Conservation (phyloP, 2,797 vertebrate species). For the Picus viridis region DNA sequence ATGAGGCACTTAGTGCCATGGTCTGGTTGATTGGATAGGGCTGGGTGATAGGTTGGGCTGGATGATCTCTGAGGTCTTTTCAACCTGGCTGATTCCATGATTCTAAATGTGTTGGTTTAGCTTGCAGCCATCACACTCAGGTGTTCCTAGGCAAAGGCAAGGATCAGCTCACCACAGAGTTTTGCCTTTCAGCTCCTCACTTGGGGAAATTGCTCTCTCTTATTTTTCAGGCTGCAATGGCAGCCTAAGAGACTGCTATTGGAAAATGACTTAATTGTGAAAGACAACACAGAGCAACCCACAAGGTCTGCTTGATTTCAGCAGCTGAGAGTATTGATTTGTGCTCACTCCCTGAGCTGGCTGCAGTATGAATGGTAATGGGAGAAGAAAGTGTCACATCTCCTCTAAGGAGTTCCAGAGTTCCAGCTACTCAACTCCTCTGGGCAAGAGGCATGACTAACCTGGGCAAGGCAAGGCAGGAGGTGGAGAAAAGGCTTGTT, state of each 20-base stretch:
- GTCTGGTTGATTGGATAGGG: too few species aligned
- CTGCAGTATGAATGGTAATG: neutral
- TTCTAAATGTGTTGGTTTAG: neutral
- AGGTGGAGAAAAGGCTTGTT: neutral
- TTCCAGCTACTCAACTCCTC: neutral
- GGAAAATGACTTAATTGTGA: neutral
- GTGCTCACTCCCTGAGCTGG: neutral
- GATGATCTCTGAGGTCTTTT: too few species aligned
- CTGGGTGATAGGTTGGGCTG: too few species aligned
- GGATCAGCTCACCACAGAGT: neutral
- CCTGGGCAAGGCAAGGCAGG: neutral
- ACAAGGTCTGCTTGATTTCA: neutral
- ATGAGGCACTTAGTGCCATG: too few species aligned
- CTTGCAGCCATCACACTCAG: neutral
- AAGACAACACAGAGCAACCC: neutral
- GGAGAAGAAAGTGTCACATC: neutral
- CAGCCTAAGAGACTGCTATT: neutral
- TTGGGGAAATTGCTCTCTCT: neutral
- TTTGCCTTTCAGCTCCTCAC: neutral
- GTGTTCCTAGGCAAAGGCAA: neutral
- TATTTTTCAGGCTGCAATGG: neutral
- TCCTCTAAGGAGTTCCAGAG: neutral
- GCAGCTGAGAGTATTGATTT: neutral
- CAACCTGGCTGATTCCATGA: too few species aligned
- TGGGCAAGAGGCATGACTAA: accelerated